These are phyloP conservation scores for Spinus olivaceus DNA, from an alignment of 2,797 vertebrate species.

Conservation along the genomic window DNA sequence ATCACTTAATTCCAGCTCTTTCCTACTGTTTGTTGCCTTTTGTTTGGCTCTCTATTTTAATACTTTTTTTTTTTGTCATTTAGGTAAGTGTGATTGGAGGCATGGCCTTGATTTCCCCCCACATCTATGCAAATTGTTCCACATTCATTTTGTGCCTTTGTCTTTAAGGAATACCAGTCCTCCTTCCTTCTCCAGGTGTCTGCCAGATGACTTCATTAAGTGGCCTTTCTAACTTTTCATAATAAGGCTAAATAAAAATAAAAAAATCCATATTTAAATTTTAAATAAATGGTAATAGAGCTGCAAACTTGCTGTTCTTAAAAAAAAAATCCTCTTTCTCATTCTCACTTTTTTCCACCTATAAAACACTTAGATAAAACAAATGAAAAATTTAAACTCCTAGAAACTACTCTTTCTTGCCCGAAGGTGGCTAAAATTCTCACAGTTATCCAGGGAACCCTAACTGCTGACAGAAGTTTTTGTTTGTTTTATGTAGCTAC, in stretches of 20 bases:
- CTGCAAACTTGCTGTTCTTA: background rate
- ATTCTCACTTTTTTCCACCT: background rate
- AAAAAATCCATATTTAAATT: background rate
- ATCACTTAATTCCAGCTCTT: background rate
- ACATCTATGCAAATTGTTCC: background rate
- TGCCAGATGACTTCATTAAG: background rate
- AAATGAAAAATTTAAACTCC: background rate
- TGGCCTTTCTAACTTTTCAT: background rate
- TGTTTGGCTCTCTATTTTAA: background rate
- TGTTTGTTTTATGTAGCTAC: slow-evolving; percentile 54
- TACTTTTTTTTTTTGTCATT: background rate
- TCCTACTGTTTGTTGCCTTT: background rate
- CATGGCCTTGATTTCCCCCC: background rate
- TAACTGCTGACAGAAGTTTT: slow-evolving; percentile 32
- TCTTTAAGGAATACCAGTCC: background rate
- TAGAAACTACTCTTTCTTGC: background rate
- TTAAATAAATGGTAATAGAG: background rate
- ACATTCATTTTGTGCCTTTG: background rate
- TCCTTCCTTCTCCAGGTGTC: background rate
- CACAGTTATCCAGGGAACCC: slow-evolving; percentile 3
- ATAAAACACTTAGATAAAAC: background rate
- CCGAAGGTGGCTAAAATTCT: slow-evolving; percentile 21
- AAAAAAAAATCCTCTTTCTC: background rate
- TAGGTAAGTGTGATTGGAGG: background rate
- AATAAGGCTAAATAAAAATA: background rate